Percentiles rank a stretch among this genome's conserved stretches.
Evolutionary conservation across 2,888 invertebrate genomes (phyloP).

Genomic region (Drosophila barbarae): DNA sequence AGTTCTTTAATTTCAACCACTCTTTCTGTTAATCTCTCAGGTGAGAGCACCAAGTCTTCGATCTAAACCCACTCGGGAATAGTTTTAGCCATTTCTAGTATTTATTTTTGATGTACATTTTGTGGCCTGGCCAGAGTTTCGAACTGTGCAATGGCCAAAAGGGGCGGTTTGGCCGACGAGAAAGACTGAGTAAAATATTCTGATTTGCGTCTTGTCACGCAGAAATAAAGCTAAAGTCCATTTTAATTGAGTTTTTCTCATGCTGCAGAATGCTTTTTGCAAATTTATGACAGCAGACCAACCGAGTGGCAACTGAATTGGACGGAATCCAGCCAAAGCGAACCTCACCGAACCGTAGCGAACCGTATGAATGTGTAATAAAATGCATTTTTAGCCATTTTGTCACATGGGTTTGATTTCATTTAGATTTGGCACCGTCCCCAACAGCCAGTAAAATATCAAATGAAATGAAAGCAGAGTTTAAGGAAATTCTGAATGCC

Average conservation of each 20-base stretch:
- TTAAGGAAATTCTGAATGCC: constrained; percentile 20
- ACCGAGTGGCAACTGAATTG: constrained; percentile 14
- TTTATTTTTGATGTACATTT: constrained; percentile 46
- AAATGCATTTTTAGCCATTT: constrained; percentile 60
- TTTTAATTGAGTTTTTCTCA: constrained; percentile 70
- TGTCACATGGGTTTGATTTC: constrained; percentile 62
- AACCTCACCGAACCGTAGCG: constrained; percentile 33
- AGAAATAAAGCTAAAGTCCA: constrained; percentile 63
- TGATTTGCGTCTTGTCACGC: constrained; percentile 60
- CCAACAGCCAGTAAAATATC: constrained; percentile 31
- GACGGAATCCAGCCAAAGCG: constrained; percentile 17
- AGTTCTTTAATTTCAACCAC: neutral
- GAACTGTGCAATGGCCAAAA: constrained; percentile 3
- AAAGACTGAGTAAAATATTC: constrained; percentile 33
- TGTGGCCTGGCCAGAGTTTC: constrained; percentile 41
- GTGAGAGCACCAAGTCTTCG: constrained; percentile 42
- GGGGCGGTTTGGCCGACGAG: constrained; percentile 2
- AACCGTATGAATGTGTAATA: constrained; percentile 44
- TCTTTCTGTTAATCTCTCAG: no score
- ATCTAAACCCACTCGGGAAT: neutral
- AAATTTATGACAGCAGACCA: constrained; percentile 46
- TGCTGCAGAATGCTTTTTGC: constrained; percentile 40
- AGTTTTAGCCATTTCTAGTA: constrained; percentile 30
- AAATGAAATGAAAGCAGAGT: constrained; percentile 32
- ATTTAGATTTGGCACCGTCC: constrained; percentile 35